These are phyloP conservation scores for Scophthalmus maximus DNA, from an alignment of 2,113 vertebrate genomes.

Conservation along the genomic window DNA sequence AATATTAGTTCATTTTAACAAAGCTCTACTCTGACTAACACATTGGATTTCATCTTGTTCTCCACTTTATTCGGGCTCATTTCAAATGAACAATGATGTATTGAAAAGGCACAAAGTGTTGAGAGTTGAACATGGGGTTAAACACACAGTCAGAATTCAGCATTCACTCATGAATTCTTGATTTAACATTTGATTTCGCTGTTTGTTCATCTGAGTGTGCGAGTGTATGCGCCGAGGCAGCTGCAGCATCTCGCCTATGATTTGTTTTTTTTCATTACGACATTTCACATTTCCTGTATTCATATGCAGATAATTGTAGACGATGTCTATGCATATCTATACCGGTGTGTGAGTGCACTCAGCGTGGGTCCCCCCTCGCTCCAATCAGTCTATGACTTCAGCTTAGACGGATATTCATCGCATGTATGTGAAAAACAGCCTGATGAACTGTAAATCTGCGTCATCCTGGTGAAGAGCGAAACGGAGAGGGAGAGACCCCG, in stretches of 20 bases:
- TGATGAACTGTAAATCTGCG: slow-evolving; percentile 63
- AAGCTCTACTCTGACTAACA: background rate
- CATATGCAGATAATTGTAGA: slow-evolving; percentile 57
- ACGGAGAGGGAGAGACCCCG: slow-evolving; percentile 61
- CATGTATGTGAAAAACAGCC: slow-evolving; percentile 63
- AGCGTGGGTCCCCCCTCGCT: slow-evolving; percentile 57
- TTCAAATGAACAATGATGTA: background rate
- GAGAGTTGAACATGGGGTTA: slow-evolving; percentile 11
- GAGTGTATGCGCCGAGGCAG: slow-evolving; percentile 45
- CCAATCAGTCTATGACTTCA: slow-evolving; percentile 68
- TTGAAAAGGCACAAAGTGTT: background rate
- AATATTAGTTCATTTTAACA: background rate
- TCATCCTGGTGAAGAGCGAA: slow-evolving; percentile 45
- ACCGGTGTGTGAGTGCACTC: slow-evolving; percentile 63
- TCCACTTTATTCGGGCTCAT: no score
- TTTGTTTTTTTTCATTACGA: slow-evolving; percentile 71
- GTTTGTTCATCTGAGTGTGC: slow-evolving; percentile 29
- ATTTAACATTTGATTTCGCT: slow-evolving; percentile 43
- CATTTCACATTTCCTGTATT: slow-evolving; percentile 64
- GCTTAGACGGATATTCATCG: slow-evolving; percentile 60
- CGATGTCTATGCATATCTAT: slow-evolving; percentile 62
- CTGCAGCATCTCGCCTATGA: slow-evolving; percentile 60
- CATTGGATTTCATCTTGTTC: no score
- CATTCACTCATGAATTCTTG: background rate
- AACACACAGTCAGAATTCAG: slow-evolving; percentile 11